Base-by-base conservation (phyloP, 2,888 invertebrate species). In the Thelaira solivaga region DNA sequence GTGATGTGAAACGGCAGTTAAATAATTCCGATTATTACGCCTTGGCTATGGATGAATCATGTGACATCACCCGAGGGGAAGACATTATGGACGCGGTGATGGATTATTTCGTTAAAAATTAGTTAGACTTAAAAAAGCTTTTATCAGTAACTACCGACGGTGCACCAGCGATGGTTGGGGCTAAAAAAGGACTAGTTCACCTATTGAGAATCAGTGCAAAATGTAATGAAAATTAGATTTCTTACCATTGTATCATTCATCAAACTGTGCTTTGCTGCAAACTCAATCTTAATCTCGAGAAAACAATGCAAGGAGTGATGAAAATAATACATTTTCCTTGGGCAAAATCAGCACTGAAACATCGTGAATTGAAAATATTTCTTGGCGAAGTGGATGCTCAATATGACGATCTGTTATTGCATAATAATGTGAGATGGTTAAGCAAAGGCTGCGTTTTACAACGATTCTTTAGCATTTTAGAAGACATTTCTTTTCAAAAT, bases 21-120 rank as follows among this genome's bases (percentile, higher is more conserved):
- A 61, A 61, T 43, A 61, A 39, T 43, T 43, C 61, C 43, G 29
- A 61, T 20, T 61, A 43, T 61, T 61, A 61, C 61, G 43, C 43
- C 29, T 61, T 45, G 41, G 61, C 26, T 61, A 61, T 61, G 43
- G 26, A 36, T 36, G 22, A 36, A 29, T 36, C 59, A 26, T 49
- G 29, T 26, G 49, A 49, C 29, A 29, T 49, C 49, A 49, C 49
- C 26, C n/a, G n/a, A n/a, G n/a, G n/a, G n/a, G n/a, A n/a, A n/a
- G n/a, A n/a, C n/a, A n/a, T n/a, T n/a, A n/a, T n/a, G n/a, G n/a
- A n/a, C n/a, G n/a, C n/a, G n/a, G n/a, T n/a, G n/a, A n/a, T n/a
- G n/a, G n/a, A n/a, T n/a, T n/a, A n/a, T n/a, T n/a, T n/a, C n/a
- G n/a, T n/a, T n/a, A n/a, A n/a, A n/a, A n/a, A n/a, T n/a, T n/a